These are phyloP conservation scores for Aphelocoma californica DNA, from an alignment of 2,797 vertebrate genomes.

Conservation along the genomic window DNA sequence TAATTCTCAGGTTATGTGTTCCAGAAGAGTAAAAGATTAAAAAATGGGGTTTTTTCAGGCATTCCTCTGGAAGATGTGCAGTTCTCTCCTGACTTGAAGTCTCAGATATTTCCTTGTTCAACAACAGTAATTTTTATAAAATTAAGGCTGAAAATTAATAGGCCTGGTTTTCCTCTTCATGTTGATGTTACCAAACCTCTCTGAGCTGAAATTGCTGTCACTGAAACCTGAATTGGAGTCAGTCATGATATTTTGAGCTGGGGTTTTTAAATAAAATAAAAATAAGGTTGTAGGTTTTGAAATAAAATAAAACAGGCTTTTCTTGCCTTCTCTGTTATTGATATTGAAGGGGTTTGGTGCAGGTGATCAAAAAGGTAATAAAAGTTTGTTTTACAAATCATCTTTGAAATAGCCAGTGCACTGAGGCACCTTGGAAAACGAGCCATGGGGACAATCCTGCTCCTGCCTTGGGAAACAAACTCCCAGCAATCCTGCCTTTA, in stretches of 20 bases:
- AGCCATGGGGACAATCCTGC: not conserved
- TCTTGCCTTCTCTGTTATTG: not conserved
- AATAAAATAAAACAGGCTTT: not conserved
- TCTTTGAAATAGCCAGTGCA: not conserved
- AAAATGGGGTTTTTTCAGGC: not conserved
- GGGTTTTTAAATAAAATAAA: not conserved
- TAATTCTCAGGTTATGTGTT: not conserved
- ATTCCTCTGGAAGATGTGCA: not conserved
- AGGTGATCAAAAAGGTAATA: not conserved
- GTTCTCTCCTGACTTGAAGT: not conserved
- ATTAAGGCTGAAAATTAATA: not conserved
- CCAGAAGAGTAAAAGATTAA: not conserved
- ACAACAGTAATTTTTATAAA: not conserved
- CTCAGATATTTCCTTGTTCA: not conserved
- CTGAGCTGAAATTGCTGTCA: not conserved
- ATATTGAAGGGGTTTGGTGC: not conserved
- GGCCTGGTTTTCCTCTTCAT: not conserved
- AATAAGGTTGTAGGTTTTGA: not conserved
- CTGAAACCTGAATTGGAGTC: not conserved
- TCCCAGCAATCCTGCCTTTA: conserved; percentile 42
- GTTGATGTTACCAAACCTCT: not conserved
- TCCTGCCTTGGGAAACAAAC: conserved; percentile 1
- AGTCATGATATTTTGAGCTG: not conserved
- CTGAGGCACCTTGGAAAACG: not conserved
- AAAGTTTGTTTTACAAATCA: not conserved